Conservation (phyloP, 1,140 invertebrate species). For the Piezodorus guildinii region DNA sequence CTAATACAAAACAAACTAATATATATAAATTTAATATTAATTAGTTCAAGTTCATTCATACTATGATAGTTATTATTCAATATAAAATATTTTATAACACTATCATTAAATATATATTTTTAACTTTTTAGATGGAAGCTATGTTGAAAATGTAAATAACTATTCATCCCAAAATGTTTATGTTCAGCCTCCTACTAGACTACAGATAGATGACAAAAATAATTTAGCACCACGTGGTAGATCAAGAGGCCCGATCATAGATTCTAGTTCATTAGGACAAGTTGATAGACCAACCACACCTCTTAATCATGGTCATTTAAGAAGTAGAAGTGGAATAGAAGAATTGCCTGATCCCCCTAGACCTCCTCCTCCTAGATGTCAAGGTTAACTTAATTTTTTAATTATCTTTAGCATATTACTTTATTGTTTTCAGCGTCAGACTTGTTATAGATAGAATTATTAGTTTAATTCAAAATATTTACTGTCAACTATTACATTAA, state of each 20-base stretch:
- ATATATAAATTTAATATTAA: too few species aligned
- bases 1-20: too few species aligned
- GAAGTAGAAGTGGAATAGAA: conserved; percentile 31
- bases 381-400: conserved; percentile 19
- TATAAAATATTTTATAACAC: too few species aligned
- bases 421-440: too few species aligned
- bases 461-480: too few species aligned
- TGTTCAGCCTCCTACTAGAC: conserved; percentile 72
- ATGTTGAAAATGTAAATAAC: conserved; percentile 35
- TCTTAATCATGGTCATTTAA: conserved; percentile 30
- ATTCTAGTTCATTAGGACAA: conserved; percentile 49
- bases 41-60: too few species aligned
- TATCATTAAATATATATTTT: conserved; percentile 7
- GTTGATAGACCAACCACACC: conserved; percentile 40
- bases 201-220: conserved; percentile 48
- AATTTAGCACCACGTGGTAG: conserved; percentile 54
- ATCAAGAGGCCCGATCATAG: conserved; percentile 54
- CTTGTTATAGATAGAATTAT: too few species aligned
- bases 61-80: too few species aligned
- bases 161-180: conserved; percentile 85
- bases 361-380: conserved; percentile 72
- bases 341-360: conserved; percentile 49
- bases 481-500: conserved; percentile 4
- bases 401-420: too few species aligned
- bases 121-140: conserved; percentile 30